A percentile compares a stretch with the other conserved stretches of the same genome.
Evolutionary conservation across 2,113 vertebrate genomes (phyloP).

Genomic region (Labrus mixtus): DNA sequence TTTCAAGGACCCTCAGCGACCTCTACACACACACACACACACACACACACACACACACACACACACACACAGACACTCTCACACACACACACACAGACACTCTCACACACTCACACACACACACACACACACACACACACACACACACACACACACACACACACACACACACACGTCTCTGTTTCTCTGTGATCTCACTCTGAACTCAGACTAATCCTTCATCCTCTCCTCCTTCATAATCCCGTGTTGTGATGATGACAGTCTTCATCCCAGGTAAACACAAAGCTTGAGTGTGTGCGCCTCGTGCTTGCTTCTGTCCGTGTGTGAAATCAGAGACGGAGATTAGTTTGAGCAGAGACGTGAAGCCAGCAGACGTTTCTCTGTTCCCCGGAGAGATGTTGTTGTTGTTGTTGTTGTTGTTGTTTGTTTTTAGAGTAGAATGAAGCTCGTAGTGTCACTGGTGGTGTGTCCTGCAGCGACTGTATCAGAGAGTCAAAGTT

Average conservation of each 20-base stretch:
- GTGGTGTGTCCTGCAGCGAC: neutral
- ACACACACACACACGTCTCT: neutral
- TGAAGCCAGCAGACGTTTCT: neutral
- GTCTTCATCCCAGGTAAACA: conserved; percentile 90
- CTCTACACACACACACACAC: neutral
- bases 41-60: neutral
- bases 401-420: no score
- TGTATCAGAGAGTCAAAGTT: no score
- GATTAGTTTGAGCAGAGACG: neutral
- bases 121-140: neutral
- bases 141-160: neutral
- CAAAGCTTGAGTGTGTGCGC: conserved; percentile 62
- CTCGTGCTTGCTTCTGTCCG: conserved; percentile 66
- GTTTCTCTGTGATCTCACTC: conserved; percentile 45
- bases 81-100: neutral
- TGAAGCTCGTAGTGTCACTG: conserved; percentile 18
- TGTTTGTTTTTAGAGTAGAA: neutral
- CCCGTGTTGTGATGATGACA: conserved; percentile 81
- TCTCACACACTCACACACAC: neutral
- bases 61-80: neutral
- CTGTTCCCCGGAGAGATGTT: neutral
- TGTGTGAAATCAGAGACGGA: neutral
- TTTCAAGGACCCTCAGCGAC: neutral
- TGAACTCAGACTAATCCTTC: conserved; percentile 65
- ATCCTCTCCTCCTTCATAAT: conserved; percentile 66